A percentile compares a stretch with the other conserved stretches of the same genome.
Evolutionary conservation across 2,797 vertebrate species (phyloP).

Genomic region (Decapterus maruadsi): DNA sequence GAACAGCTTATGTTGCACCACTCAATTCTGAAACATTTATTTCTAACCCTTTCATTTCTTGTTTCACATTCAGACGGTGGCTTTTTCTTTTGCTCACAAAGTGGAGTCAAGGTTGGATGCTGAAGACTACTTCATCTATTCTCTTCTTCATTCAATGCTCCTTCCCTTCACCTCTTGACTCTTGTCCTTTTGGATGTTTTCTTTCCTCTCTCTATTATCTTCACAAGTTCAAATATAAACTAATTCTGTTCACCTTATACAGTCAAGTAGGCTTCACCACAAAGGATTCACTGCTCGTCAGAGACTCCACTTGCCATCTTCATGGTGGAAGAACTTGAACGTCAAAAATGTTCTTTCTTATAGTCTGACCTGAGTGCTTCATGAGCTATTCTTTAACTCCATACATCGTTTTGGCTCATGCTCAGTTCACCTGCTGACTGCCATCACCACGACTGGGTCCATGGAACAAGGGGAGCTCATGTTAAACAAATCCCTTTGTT

Average conservation of each 20-base stretch:
- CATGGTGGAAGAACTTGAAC: neutral
- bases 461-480: too few relatives aligned
- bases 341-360: neutral
- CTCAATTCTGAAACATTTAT: neutral
- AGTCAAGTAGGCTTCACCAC: neutral
- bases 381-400: neutral
- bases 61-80: neutral
- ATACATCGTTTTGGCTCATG: neutral
- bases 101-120: neutral
- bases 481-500: neutral
- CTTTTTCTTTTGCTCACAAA: neutral
- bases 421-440: too few relatives aligned
- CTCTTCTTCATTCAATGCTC: constrained; percentile 5
- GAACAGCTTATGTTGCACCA: neutral
- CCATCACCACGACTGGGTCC: too few relatives aligned
- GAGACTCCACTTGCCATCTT: neutral
- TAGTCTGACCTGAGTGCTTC: too few relatives aligned
- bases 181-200: neutral
- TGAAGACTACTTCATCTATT: neutral
- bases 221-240: neutral
- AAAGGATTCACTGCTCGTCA: neutral
- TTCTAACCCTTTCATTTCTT: neutral
- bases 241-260: neutral
- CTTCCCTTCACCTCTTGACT: constrained; percentile 16
- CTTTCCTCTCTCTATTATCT: neutral